Evolutionary conservation across 2,888 invertebrate genomes (phyloP), one percentile per base, ranked within the genome.

Genomic region (Tromatobia lineatoria): DNA sequence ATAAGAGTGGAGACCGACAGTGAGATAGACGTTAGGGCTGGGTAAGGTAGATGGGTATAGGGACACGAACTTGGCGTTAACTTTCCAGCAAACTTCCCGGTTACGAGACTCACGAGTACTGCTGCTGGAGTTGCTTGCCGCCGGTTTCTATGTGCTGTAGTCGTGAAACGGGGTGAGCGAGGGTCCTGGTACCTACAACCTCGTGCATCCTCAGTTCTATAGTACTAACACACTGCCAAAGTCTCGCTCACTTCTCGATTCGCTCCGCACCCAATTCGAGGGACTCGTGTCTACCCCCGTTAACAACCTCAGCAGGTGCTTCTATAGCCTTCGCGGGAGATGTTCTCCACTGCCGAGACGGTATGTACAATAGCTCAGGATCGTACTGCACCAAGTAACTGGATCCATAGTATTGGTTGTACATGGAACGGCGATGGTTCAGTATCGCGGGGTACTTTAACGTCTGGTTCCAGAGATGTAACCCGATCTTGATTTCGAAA

Each of bases 41-140:
- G 34, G 57, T 69, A n/a, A 61, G 54, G 45, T 67, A 54, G 59
- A 61, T n/a, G 18, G 67, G 61, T 52, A 80, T 38, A 74, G 75
- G 82, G 70, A 81, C 67, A 77, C 77, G 70, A 86, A 87, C 80
- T 86, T 83, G 80, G 80, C 83, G 82, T 84, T 82, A 87, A 87
- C 85, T 87, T 86, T 82, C 75, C 80, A 71, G 84, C 84, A 77
- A 87, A 87, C 84, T 87, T 87, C 57, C 82, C 77, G 73, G 83
- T 82, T 87, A 83, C 83, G 80, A 85, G 83, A 83, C 85, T 85
- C 83, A 59, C 84, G 80, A 80, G 84, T 84, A 80, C 80, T 23
- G 61, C 52, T 47, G 59, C 45, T 50, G 34, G 64, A 84, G 69
- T 75, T 84, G 69, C 10, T 10, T 38, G 38, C 38, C 38, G 10